Percentiles rank a stretch among this genome's conserved stretches.
Conservation (phyloP, 2,113 vertebrate species). For the Bujurquina vittata region DNA sequence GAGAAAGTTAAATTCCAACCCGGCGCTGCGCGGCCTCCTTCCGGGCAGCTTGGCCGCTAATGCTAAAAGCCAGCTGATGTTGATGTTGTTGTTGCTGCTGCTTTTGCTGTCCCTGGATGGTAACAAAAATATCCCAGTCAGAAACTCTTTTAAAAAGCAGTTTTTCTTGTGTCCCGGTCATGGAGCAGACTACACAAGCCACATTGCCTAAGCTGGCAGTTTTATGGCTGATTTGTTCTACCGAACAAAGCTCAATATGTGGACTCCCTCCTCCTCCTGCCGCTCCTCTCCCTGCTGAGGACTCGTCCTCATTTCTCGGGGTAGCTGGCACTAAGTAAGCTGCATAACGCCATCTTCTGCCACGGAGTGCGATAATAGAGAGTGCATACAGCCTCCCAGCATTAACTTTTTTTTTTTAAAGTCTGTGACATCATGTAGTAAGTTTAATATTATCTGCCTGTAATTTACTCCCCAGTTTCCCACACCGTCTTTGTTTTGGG, state of each 20-base stretch:
- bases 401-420: too few relatives aligned
- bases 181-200: not conserved
- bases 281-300: not conserved
- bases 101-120: not conserved
- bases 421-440: not conserved
- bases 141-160: not conserved
- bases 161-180: not conserved
- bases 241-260: not conserved
- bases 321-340: not conserved
- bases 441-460: not conserved
- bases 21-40: constrained; percentile 65
- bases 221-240: not conserved
- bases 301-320: not conserved
- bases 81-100: not conserved
- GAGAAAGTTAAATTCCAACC: constrained; percentile 70
- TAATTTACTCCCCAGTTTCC: not conserved
- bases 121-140: not conserved
- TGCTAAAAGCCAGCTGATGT: constrained; percentile 34
- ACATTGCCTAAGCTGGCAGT: constrained; percentile 7
- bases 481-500: not conserved
- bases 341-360: constrained; percentile 14
- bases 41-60: constrained; percentile 57
- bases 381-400: not conserved
- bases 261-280: constrained; percentile 7
- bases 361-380: not conserved